Base-by-base conservation (phyloP, 2,888 invertebrate genomes). In the Papilio elwesi region DNA sequence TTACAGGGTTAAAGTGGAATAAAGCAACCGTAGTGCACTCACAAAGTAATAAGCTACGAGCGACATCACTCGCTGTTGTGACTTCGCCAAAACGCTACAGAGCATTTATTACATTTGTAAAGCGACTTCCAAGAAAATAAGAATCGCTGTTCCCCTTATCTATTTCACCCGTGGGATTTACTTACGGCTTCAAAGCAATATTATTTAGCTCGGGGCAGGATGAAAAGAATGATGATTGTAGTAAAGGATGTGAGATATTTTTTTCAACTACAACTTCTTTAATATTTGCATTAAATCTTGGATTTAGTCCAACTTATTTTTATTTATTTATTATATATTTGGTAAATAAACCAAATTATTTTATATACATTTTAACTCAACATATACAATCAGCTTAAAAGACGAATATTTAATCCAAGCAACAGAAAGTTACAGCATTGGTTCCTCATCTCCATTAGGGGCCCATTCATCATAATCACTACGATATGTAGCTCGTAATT, bases 91-190 rank as follows among this genome's bases (percentile, higher is more conserved):
- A 73, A 69, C 55, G 68, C 59, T 65, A 64, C 49, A 63, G 55
- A 69, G 69, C 68, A 69, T 73, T 73, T 73, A 73, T 73, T 69
- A 73, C 72, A 73, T 73, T 65, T 68, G 68, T 65, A 68, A 65
- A 69, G 68, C 57, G 68, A 69, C 73, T 51, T 73, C 65, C 63
- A 68, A 67, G 57, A 57, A 65, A 64, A 64, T 64, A 49, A 57
- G 68, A 43, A 12, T 43, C 68, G 16, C 57, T 47, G 36, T 53
- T 69, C 62, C 63, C 49, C 68, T 63, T 55, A 65, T 73, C 73
- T 57, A 48, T 63, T 63, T 65, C 49, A 68, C 55, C 51, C 57
- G 65, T 43, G 65, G 65, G 69, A 73, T 73, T 70, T 70, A 48
- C 64, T 53, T 55, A 70, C 55, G 55, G 51, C 64, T 70, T 53